These are phyloP conservation scores for Carollia perspicillata DNA, from an alignment of 2,113 vertebrate genomes.

Conservation along the genomic window DNA sequence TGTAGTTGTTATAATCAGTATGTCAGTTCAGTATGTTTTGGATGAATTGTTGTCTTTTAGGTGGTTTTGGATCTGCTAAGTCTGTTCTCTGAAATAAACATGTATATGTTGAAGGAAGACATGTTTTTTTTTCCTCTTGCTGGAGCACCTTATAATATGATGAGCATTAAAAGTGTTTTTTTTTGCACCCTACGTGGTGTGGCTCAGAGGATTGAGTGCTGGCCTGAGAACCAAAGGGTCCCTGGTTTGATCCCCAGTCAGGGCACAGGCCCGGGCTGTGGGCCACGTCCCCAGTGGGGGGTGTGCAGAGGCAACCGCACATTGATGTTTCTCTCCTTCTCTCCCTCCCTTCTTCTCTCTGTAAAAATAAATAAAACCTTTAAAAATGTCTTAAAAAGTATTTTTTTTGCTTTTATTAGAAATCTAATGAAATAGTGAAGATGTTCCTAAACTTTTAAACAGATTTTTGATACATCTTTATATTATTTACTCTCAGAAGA, in stretches of 20 bases:
- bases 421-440: neutral
- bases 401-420: neutral
- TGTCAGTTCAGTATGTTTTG: neutral
- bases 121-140: neutral
- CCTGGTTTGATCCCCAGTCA: no score
- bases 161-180: neutral
- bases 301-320: no score
- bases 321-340: no score
- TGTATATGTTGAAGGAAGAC: neutral
- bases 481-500: neutral
- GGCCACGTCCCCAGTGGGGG: no score
- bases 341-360: no score
- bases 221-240: no score
- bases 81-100: neutral
- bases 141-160: neutral
- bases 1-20: neutral
- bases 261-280: no score
- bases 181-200: neutral
- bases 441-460: neutral
- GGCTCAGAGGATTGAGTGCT: no score
- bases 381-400: neutral
- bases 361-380: no score
- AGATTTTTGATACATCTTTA: neutral
- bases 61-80: neutral
- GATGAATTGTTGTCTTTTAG: slow-evolving; percentile 8